Conservation (phyloP, 1,140 invertebrate genomes). For the Drosophila repleta region DNA sequence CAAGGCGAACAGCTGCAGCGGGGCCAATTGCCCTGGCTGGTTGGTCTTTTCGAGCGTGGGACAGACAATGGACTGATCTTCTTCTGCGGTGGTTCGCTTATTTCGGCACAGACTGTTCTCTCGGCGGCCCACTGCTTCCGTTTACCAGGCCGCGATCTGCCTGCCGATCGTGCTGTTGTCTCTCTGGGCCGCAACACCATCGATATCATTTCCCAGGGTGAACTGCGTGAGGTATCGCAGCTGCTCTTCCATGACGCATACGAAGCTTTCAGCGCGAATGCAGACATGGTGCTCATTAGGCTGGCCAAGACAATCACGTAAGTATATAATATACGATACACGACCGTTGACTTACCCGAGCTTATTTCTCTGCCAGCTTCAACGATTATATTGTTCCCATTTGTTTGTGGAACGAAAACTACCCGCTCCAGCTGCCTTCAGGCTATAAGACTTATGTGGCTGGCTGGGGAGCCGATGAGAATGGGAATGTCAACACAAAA, state of each 20-base stretch:
- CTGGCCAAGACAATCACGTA: slow-evolving; percentile 71
- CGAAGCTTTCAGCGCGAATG: slow-evolving; percentile 59
- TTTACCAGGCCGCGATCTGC: slow-evolving; percentile 54
- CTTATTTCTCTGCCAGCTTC: slow-evolving; percentile 53
- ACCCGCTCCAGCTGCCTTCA: slow-evolving; percentile 32
- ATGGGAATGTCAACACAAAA: slow-evolving; percentile 83
- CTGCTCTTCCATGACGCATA: slow-evolving; percentile 85
- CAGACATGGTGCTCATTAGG: slow-evolving; percentile 85
- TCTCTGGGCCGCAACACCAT: slow-evolving; percentile 84
- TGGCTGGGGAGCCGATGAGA: slow-evolving; percentile 87
- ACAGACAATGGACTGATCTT: slow-evolving; percentile 42
- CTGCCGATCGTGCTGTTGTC: slow-evolving; percentile 58
- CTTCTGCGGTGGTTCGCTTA: slow-evolving; percentile 85
- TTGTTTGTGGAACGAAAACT: slow-evolving; percentile 85
- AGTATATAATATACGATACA: not conserved
- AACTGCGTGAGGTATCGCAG: slow-evolving; percentile 69
- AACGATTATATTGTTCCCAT: slow-evolving; percentile 84
- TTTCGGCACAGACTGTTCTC: slow-evolving; percentile 85
- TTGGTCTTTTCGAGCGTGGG: slow-evolving; percentile 85
- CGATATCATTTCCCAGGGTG: slow-evolving; percentile 62
- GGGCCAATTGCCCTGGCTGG: slow-evolving; percentile 89
- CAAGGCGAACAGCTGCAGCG: slow-evolving; percentile 85
- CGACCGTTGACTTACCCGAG: not conserved
- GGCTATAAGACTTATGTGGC: slow-evolving; percentile 81
- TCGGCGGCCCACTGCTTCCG: slow-evolving; percentile 84